phyloP scores from a whole-genome alignment of 2,888 invertebrate species.

The Aleiodes leptofemur region DNA sequence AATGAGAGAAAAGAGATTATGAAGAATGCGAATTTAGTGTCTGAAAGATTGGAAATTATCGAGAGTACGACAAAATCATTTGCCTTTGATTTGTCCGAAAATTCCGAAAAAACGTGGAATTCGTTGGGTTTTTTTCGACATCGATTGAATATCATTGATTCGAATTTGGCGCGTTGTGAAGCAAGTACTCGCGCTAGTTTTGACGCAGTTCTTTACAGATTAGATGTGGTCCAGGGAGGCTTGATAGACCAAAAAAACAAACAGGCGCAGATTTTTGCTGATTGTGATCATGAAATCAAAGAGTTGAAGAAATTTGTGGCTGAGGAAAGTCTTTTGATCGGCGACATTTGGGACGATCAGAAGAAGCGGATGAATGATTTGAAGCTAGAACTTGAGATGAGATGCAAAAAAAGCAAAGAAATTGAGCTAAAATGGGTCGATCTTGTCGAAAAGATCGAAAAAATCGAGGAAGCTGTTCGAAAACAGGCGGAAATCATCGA shows the following conservation, averaged over 20 bases:
- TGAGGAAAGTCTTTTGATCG: slow-evolving; percentile 71
- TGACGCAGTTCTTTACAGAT: slow-evolving; percentile 56
- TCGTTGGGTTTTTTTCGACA: slow-evolving; percentile 43
- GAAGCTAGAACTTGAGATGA: slow-evolving; percentile 77
- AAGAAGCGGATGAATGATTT: slow-evolving; percentile 74
- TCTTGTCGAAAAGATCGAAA: slow-evolving; percentile 77
- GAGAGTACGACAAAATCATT: slow-evolving; percentile 59
- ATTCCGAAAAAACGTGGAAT: slow-evolving; percentile 51
- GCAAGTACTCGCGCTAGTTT: slow-evolving; percentile 55
- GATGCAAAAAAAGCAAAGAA: slow-evolving; percentile 74
- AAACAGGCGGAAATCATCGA: slow-evolving; percentile 48
- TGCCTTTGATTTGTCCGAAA: slow-evolving; percentile 55
- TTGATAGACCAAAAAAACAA: slow-evolving; percentile 53
- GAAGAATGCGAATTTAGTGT: slow-evolving; percentile 54
- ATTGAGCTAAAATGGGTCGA: slow-evolving; percentile 75
- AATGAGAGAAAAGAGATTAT: slow-evolving; percentile 58
- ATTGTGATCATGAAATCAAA: slow-evolving; percentile 62
- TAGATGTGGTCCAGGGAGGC: slow-evolving; percentile 55
- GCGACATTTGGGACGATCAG: slow-evolving; percentile 73
- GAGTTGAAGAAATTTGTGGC: slow-evolving; percentile 70
- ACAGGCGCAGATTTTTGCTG: slow-evolving; percentile 42
- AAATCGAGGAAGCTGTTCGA: slow-evolving; percentile 72
- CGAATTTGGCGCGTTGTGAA: slow-evolving; percentile 55
- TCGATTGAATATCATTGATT: slow-evolving; percentile 58
- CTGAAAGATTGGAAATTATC: slow-evolving; percentile 54